These are phyloP conservation scores for Elephas maximus DNA, from an alignment of 2,113 vertebrate genomes.

Conservation along the genomic window DNA sequence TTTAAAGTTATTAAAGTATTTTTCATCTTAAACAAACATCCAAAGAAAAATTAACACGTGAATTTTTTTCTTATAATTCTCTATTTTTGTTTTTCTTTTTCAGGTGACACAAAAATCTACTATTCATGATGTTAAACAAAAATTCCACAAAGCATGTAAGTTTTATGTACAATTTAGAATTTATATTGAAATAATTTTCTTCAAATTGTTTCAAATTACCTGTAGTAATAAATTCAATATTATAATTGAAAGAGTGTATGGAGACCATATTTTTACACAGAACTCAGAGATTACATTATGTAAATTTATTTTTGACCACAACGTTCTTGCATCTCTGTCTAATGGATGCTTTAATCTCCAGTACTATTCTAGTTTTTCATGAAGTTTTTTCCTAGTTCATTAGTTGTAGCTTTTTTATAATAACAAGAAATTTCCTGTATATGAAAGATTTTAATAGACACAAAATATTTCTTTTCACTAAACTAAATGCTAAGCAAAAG, in stretches of 20 bases:
- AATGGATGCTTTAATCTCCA: background rate
- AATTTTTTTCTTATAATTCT: constrained; percentile 37
- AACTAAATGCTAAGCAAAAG: background rate
- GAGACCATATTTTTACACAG: background rate
- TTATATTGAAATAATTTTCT: background rate
- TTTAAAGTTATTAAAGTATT: background rate
- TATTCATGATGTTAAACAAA: constrained; percentile 90
- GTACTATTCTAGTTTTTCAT: background rate
- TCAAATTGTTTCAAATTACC: background rate
- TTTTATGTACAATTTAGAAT: constrained; percentile 63
- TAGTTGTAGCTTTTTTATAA: background rate
- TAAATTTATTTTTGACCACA: background rate
- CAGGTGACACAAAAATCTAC: constrained; percentile 91
- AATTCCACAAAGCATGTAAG: constrained; percentile 92
- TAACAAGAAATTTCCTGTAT: background rate
- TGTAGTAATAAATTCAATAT: background rate
- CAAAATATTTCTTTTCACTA: background rate
- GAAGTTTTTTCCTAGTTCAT: background rate
- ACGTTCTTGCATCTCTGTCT: background rate
- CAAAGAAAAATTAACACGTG: background rate
- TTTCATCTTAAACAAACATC: background rate
- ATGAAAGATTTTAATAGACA: background rate
- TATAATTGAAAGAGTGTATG: background rate
- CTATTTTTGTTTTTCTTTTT: constrained; percentile 71
- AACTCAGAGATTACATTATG: background rate